phyloP scores from a whole-genome alignment of 2,113 vertebrate genomes.

The Gymnorhina tibicen region DNA sequence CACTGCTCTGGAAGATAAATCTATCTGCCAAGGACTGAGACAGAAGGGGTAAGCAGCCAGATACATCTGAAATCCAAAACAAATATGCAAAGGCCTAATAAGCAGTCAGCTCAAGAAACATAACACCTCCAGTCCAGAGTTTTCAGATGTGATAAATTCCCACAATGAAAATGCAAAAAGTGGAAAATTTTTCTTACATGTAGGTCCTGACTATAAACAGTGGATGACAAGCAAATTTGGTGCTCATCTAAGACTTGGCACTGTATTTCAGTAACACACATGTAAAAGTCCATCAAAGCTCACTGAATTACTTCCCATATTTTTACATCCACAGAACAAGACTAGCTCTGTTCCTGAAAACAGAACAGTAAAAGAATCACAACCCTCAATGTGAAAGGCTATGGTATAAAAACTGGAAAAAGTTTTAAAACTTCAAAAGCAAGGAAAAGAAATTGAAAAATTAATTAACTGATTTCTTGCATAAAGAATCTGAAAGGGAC shows the following conservation, averaged over 20 bases:
- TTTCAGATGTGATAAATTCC: neutral
- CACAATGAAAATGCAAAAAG: neutral
- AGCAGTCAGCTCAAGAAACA: neutral
- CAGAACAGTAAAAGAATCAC: neutral
- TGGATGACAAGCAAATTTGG: neutral
- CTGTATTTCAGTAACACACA: rapidly evolving
- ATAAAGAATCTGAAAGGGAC: neutral
- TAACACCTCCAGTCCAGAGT: neutral
- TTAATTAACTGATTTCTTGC: neutral
- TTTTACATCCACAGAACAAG: neutral
- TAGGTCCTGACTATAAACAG: neutral
- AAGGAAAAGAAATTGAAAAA: rapidly evolving
- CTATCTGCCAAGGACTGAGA: neutral
- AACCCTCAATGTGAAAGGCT: neutral
- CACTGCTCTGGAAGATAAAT: neutral
- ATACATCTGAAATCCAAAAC: neutral
- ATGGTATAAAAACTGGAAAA: neutral
- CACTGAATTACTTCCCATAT: neutral
- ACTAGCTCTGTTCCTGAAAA: neutral
- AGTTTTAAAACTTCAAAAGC: neutral
- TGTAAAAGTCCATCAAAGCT: neutral
- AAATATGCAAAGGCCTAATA: neutral
- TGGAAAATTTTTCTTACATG: neutral
- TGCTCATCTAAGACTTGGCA: neutral
- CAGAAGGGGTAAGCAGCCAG: neutral